These are phyloP conservation scores for Corella eumyota DNA, from an alignment of 23 tunicate genomes.

Conservation along the genomic window DNA sequence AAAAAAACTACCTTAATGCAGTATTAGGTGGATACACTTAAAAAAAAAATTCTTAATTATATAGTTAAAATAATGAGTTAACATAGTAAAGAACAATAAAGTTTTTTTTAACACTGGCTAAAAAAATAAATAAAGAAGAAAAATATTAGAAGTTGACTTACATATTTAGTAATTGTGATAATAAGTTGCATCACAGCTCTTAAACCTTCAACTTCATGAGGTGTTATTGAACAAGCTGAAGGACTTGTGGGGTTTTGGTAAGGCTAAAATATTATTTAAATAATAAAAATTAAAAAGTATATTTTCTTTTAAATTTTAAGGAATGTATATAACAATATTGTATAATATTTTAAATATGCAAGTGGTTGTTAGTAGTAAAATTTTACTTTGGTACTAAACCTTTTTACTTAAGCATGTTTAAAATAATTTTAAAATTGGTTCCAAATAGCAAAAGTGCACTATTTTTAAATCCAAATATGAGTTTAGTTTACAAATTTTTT, in stretches of 20 bases:
- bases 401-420: background rate
- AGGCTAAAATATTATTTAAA: background rate
- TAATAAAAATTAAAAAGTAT: background rate
- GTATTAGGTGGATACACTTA: background rate
- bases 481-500: too few relatives aligned
- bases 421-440: background rate
- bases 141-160: conserved; percentile 21
- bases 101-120: too few relatives aligned
- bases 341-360: too few relatives aligned
- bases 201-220: conserved; percentile 87
- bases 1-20: too few relatives aligned
- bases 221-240: conserved; percentile 44
- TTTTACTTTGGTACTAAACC: background rate
- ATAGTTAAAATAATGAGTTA: too few relatives aligned
- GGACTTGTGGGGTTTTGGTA: background rate
- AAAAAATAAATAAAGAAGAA: too few relatives aligned
- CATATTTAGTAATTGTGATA: conserved; percentile 51
- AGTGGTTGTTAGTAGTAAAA: too few relatives aligned
- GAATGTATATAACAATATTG: too few relatives aligned
- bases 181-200: conserved; percentile 62
- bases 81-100: too few relatives aligned
- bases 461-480: too few relatives aligned
- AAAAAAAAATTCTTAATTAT: too few relatives aligned
- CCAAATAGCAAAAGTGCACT: background rate
- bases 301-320: too few relatives aligned